These are phyloP conservation scores for Telmatherina bonti DNA, from an alignment of 2,797 vertebrate genomes.

Conservation along the genomic window DNA sequence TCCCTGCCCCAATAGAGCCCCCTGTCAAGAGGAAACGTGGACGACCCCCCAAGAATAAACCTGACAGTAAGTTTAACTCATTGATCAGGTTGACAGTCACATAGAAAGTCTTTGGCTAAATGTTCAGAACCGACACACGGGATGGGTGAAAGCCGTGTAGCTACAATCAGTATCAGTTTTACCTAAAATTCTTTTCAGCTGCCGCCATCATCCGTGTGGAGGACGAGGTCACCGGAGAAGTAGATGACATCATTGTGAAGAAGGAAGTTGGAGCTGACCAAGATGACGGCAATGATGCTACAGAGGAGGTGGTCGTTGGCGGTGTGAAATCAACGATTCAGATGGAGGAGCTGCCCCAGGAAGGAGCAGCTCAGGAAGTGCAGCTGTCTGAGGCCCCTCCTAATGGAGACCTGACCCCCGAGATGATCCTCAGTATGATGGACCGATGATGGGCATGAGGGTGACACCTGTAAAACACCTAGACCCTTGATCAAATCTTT, in stretches of 20 bases:
- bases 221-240: slow-evolving; percentile 92
- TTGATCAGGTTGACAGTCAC: background rate
- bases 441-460: slow-evolving; percentile 90
- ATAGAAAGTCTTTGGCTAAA: background rate
- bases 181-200: slow-evolving; percentile 74
- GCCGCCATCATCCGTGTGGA: slow-evolving; percentile 95
- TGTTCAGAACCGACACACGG: background rate
- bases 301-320: slow-evolving; percentile 69
- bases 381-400: slow-evolving; percentile 85
- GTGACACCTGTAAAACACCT: slow-evolving; percentile 38
- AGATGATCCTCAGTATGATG: slow-evolving; percentile 99
- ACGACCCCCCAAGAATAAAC: slow-evolving; percentile 91
- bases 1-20: slow-evolving; percentile 86
- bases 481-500: slow-evolving; percentile 32
- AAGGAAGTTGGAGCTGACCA: slow-evolving; percentile 90
- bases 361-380: slow-evolving; percentile 77
- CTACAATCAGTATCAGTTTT: slow-evolving; percentile 4
- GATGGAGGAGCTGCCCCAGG: slow-evolving; percentile 83
- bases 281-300: slow-evolving; percentile 35
- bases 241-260: slow-evolving; percentile 97
- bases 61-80: slow-evolving; percentile 55
- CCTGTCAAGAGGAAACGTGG: slow-evolving; percentile 97
- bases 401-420: slow-evolving; percentile 96
- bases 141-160: background rate
- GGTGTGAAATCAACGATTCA: slow-evolving; percentile 60